phyloP scores from a whole-genome alignment of 2,797 vertebrate species.

The Nyctibius grandis region DNA sequence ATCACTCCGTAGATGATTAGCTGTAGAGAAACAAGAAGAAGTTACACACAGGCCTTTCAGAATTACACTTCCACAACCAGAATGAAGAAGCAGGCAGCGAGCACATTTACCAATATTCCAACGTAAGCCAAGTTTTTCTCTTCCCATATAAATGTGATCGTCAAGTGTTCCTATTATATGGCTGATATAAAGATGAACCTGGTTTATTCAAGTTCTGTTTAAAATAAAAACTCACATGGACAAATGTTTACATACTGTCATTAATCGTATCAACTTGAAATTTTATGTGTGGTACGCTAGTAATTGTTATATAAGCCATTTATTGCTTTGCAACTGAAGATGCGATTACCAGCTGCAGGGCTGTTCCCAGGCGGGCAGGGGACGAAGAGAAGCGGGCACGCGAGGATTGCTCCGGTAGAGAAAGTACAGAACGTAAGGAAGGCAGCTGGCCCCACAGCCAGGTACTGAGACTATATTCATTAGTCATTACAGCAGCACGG shows the following conservation, averaged over 20 bases:
- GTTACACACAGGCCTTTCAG: not conserved
- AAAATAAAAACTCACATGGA: not conserved
- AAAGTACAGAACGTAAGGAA: not conserved
- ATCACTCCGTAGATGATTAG: constrained; percentile 86
- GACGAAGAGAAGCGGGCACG: not conserved
- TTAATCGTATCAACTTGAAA: not conserved
- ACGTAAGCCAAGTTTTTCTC: not conserved
- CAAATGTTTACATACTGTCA: not conserved
- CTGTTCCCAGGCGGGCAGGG: not conserved
- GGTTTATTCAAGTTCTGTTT: not conserved
- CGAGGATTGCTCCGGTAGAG: not conserved
- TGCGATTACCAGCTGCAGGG: not conserved
- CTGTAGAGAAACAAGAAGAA: constrained; percentile 72
- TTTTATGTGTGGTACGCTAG: not conserved
- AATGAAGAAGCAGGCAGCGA: not conserved
- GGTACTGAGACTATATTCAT: not conserved
- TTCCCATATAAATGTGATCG: not conserved
- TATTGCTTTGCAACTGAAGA: constrained; percentile 3
- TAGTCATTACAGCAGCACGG: not conserved
- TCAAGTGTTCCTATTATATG: not conserved
- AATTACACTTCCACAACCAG: not conserved
- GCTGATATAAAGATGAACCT: not conserved
- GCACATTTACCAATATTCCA: not conserved
- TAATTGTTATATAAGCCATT: not conserved
- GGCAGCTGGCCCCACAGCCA: not conserved